Conservation (phyloP, 2,113 vertebrate genomes). For the Paralichthys olivaceus region DNA sequence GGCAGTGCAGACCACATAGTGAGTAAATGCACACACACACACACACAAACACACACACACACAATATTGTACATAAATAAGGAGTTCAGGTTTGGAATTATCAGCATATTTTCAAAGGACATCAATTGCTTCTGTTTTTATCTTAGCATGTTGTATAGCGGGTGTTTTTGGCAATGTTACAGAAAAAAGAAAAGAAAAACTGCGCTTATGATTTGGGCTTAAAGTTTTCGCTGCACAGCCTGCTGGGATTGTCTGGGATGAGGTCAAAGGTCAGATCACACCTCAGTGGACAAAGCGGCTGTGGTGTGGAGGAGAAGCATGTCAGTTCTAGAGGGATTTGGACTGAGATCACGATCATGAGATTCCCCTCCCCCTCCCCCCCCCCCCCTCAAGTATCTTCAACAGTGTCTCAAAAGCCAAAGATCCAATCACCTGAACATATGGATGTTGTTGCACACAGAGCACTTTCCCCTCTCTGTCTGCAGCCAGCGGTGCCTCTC, state of each 20-base stretch:
- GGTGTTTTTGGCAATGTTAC: slow-evolving; percentile 73
- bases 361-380: not conserved
- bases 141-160: slow-evolving; percentile 85
- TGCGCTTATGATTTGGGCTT: slow-evolving; percentile 41
- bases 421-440: slow-evolving; percentile 78
- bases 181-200: slow-evolving; percentile 1
- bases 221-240: slow-evolving; percentile 38
- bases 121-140: slow-evolving; percentile 79
- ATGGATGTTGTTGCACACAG: slow-evolving; percentile 80
- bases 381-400: slow-evolving; percentile 46
- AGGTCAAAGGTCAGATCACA: slow-evolving; percentile 33
- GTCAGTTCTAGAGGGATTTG: slow-evolving; percentile 49
- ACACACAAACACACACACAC: slow-evolving; percentile 16
- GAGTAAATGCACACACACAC: slow-evolving; percentile 43
- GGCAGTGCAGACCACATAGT: slow-evolving; percentile 64
- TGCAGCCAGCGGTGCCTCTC: slow-evolving; percentile 77
- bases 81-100: slow-evolving; percentile 74
- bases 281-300: slow-evolving; percentile 12
- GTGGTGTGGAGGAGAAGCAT: slow-evolving; percentile 43
- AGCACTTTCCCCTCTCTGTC: slow-evolving; percentile 78
- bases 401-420: slow-evolving; percentile 79
- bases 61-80: slow-evolving; percentile 70
- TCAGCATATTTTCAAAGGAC: slow-evolving; percentile 85
- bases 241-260: slow-evolving; percentile 5
- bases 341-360: slow-evolving; percentile 30